Evolutionary conservation across 2,113 vertebrate species (phyloP), one percentile per base, ranked within the genome.

Genomic region (Catagonus wagneri): DNA sequence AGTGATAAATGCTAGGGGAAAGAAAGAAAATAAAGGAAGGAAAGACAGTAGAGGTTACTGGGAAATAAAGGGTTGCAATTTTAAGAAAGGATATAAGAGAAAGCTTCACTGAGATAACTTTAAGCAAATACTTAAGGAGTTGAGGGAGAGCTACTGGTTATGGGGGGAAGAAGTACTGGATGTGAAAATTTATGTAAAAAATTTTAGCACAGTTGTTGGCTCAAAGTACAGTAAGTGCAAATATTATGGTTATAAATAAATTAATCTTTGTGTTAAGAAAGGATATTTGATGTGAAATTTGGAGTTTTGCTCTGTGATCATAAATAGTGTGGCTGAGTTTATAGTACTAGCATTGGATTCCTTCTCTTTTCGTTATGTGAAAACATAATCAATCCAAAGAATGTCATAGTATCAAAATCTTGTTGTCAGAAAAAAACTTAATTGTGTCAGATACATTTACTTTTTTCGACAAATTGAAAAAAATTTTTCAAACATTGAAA

Each of bases 81-180:
- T 93, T 95, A 92, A 69, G 60, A 97, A 96, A 97, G 39, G 36
- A 94, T 88, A 95, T 94, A 94, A 95, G 58, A 80, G 96, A 97
- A 95, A 89, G 44, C 76, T 71, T 92, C 65, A 81, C 72, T 56
- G 61, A 97, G 56, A 34, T 91, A 66, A 90, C 90, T 92, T 90
- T 79, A 66, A 93, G n/a, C 17, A 29, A 94, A 95, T 60, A 74
- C 1, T 56, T 50, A 92, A 68, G n/a, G 22, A 65, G 27, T 20
- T 50, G 7, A 54, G 56, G 66, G 50, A 27, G 5, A 87, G 11
- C 19, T 23, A 66, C 12, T 76, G 23, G 50, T 12, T 65, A 72
- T 27, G 13, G 79, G 29, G 17, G 4, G 9, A 87, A 79, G 16
- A 75, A 54, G 12, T 75, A 32, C 44, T 94, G 79, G 94, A 63